Conservation (phyloP, 92 coral and sea anemone species). For the Parazoanthus swiftii region DNA sequence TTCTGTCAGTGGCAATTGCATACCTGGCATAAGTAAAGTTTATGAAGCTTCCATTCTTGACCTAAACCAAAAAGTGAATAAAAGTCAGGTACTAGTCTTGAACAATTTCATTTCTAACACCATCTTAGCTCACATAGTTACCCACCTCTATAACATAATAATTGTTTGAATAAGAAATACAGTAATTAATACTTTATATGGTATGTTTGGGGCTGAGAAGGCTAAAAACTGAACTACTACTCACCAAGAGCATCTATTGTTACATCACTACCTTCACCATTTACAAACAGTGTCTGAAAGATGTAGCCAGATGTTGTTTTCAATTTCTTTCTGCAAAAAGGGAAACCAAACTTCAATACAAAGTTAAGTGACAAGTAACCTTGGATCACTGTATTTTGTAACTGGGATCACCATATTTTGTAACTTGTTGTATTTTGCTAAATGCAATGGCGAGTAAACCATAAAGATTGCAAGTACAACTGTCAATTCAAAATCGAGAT, state of each 20-base stretch:
- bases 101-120: neutral
- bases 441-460: too few relatives aligned
- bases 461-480: too few relatives aligned
- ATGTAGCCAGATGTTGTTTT: slow-evolving; percentile 91
- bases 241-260: slow-evolving; percentile 91
- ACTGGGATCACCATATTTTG: too few relatives aligned
- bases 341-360: neutral
- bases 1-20: neutral
- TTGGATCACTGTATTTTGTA: too few relatives aligned
- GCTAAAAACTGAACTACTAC: neutral
- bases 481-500: too few relatives aligned
- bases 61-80: slow-evolving; percentile 48
- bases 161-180: too few relatives aligned
- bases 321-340: slow-evolving; percentile 70
- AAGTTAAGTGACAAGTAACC: neutral
- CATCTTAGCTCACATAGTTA: too few relatives aligned
- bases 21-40: slow-evolving; percentile 93
- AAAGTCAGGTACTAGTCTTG: neutral
- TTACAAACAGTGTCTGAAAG: slow-evolving; percentile 87
- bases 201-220: too few relatives aligned
- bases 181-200: too few relatives aligned
- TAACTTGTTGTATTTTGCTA: too few relatives aligned
- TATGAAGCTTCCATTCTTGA: slow-evolving; percentile 94
- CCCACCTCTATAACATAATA: too few relatives aligned
- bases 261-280: slow-evolving; percentile 94